Evolutionary conservation across 2,797 vertebrate species (phyloP), one percentile per base, ranked within the genome.

Genomic region (Schizopygopsis pylzovi): DNA sequence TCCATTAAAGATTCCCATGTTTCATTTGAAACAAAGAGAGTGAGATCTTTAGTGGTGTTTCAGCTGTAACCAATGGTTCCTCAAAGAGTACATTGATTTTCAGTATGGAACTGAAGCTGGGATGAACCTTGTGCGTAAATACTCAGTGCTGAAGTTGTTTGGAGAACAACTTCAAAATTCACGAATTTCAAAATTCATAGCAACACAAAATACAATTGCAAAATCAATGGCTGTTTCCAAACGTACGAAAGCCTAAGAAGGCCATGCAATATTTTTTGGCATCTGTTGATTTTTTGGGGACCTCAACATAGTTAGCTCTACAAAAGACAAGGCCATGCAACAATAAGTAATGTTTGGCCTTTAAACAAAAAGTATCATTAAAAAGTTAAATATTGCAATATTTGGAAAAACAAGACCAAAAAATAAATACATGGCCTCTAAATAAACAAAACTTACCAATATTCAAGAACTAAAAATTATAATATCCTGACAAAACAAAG

Each of bases 1-100:
- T 83, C 25, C 79, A 54, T 80, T 84, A 76, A 84, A 87, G 68
- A 80, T 59, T 70, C 77, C 45, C 59, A 43, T 39, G 77, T 56
- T 75, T 79, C 65, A 33, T 18, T 43, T 84, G 54, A 86, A 68
- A 72, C 43, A n/a, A 41, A 79, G 45, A 52, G n/a, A 52, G 12
- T 2, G 41, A 71, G 37, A 79, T 72, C 56, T 33, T 68, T n/a
- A 11, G 54, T 52, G 28, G 70, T 6, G 59, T 63, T 80, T 63
- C 43, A 39, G 43, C 67, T 28, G 15, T 20, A 70, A 59, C 25
- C 39, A 13, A 28, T 18, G 71, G 22, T 76, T 22, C 20, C 56
- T 49, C 41, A 45, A 37, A 61, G 81, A 56, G 54, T 47, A 41
- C 71, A 54, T 9, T 83, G 72, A 52, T 76, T 76, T 75, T 65